phyloP scores from a whole-genome alignment of 1,140 invertebrate genomes.

The Lucilia cuprina region DNA sequence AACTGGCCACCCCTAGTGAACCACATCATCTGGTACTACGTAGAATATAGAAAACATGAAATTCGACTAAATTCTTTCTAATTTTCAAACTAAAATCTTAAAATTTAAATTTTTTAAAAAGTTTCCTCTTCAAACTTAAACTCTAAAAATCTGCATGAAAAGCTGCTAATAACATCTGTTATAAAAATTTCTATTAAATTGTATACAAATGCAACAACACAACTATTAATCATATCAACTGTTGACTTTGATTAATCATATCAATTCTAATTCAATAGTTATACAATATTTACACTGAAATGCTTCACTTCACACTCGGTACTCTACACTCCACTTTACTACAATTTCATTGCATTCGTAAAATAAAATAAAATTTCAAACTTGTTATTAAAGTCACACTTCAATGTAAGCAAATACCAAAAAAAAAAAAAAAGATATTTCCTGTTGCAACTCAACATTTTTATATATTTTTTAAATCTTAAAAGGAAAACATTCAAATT shows the following conservation, averaged over 20 bases:
- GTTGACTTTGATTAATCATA: slow-evolving; percentile 10
- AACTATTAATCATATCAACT: slow-evolving; percentile 2
- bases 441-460: slow-evolving; percentile 9
- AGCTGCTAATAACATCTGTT: too few species aligned
- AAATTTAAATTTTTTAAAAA: too few species aligned
- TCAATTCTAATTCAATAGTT: neutral
- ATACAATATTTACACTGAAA: neutral
- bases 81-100: too few species aligned
- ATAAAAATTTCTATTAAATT: too few species aligned
- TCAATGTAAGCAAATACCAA: neutral
- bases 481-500: neutral
- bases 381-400: neutral
- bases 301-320: neutral
- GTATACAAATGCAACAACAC: neutral
- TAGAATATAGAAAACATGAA: too few species aligned
- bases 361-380: neutral
- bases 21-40: too few species aligned
- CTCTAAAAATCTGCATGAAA: too few species aligned
- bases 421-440: neutral
- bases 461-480: neutral
- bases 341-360: neutral
- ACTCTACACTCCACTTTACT: neutral
- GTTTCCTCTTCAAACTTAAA: too few species aligned
- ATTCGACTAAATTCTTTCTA: too few species aligned
- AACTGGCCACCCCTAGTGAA: too few species aligned